Evolutionary conservation across 2,797 vertebrate species (phyloP), one percentile per base, ranked within the genome.

Genomic region (Gallirallus australis): DNA sequence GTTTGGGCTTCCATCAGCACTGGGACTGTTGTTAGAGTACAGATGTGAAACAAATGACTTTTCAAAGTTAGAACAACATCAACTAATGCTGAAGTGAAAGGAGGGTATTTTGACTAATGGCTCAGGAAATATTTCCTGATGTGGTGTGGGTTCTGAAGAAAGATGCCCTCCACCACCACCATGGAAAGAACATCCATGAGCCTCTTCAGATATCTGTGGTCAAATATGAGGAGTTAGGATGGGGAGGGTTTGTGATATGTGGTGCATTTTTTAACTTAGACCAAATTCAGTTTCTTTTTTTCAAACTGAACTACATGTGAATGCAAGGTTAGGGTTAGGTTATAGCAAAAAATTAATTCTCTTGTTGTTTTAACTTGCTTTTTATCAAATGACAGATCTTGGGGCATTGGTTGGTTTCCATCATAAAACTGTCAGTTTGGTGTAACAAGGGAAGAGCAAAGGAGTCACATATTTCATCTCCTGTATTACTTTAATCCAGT

Each of bases 401-500:
- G 42, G 31, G 20, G 7, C 33, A 61, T 40, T 53, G 72, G 15
- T 89, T 47, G 18, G n/a, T 47, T 47, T 82, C 69, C 1, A 3
- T 30, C 35, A 31, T 6, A 59, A 52, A 93, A 11, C 42, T 73
- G 21, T 27, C 52, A 63, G 63, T 20, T 80, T 59, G 42, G 35
- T 37, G n/a, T 47, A 37, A n/a, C 35, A 30, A 27, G 64, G 42
- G 77, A 84, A 86, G 48, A 85, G 72, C 48, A 71, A 35, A 72
- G 11, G 15, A 57, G 86, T 92, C 72, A 60, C 61, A 27, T 31
- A 27, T 48, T 70, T 66, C 18, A 82, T 89, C 72, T 92, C 45
- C 45, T 92, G 14, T 79, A 35, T 93, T 90, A 14, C 61, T 75
- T 40, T 90, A 65, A 92, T 90, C 83, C 81, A 83, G 94, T 95